A percentile compares a stretch with the other conserved stretches of the same genome.
Evolutionary conservation across 2,888 invertebrate species (phyloP).

Genomic region (Eulithis testata): DNA sequence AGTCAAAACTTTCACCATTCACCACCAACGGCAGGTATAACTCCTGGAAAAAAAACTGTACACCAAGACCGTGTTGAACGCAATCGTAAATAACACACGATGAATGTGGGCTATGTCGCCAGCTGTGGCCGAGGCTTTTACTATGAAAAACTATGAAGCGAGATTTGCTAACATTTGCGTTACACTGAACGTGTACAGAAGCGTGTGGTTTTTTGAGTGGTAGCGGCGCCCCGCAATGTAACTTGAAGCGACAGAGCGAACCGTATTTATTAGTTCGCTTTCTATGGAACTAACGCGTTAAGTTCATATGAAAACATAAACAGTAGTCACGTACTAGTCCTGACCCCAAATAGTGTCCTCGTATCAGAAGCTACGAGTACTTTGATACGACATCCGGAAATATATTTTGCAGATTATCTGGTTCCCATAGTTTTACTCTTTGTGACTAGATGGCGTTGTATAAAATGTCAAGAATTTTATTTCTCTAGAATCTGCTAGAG

Average conservation of each 20-base stretch:
- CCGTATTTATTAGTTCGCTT: background rate
- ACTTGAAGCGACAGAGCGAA: background rate
- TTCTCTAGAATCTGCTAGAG: too few relatives aligned
- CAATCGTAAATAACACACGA: conserved; percentile 56
- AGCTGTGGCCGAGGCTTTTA: conserved; percentile 40
- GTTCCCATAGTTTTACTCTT: too few relatives aligned
- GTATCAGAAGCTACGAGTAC: too few relatives aligned
- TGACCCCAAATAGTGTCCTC: too few relatives aligned
- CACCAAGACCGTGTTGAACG: conserved; percentile 34
- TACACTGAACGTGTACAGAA: background rate
- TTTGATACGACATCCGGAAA: too few relatives aligned
- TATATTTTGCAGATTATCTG: too few relatives aligned
- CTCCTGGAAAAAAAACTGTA: conserved; percentile 4
- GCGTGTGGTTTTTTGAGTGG: background rate
- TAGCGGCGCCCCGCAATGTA: background rate
- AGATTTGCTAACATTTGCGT: background rate
- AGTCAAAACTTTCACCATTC: background rate
- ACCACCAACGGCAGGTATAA: conserved; percentile 5
- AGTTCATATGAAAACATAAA: conserved; percentile 1
- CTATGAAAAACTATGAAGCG: background rate
- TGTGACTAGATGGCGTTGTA: too few relatives aligned
- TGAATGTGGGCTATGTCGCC: conserved; percentile 51
- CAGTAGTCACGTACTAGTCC: background rate
- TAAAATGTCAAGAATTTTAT: too few relatives aligned
- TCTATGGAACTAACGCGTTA: background rate